These are phyloP conservation scores for Epistrophe eligans DNA, from an alignment of 2,888 invertebrate species.

Conservation along the genomic window DNA sequence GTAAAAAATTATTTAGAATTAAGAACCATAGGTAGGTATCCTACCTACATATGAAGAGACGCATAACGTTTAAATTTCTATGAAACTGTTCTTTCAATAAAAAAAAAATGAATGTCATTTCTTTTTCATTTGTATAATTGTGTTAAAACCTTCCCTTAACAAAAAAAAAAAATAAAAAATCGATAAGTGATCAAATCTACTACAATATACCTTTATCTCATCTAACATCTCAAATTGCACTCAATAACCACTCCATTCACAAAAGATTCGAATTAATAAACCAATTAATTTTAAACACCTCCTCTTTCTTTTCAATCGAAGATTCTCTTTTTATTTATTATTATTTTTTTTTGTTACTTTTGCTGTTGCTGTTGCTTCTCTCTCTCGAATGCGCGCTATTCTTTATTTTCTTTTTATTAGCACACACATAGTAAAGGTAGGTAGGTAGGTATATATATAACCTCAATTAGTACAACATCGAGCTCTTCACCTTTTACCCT, in stretches of 20 bases:
- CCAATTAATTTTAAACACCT: conserved; percentile 62
- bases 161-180: not conserved
- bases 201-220: not conserved
- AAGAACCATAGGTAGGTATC: too few relatives aligned
- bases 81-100: not conserved
- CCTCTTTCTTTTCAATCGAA: conserved; percentile 2
- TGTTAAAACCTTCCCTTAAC: not conserved
- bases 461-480: conserved; percentile 29
- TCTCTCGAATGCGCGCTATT: not conserved
- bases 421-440: conserved; percentile 42
- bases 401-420: conserved; percentile 22
- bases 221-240: conserved; percentile 6
- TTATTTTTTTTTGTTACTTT: not conserved
- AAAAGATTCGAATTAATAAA: conserved; percentile 53
- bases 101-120: not conserved
- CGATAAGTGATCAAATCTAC: not conserved
- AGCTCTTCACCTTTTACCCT: not conserved
- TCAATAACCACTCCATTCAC: conserved; percentile 5
- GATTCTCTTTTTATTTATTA: not conserved
- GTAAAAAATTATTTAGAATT: too few relatives aligned
- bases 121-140: not conserved
- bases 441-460: not conserved
- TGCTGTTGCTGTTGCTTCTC: not conserved
- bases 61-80: too few relatives aligned
- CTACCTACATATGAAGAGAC: too few relatives aligned